Conservation (phyloP, 2,888 invertebrate species). For the Clistopyga incitator region DNA sequence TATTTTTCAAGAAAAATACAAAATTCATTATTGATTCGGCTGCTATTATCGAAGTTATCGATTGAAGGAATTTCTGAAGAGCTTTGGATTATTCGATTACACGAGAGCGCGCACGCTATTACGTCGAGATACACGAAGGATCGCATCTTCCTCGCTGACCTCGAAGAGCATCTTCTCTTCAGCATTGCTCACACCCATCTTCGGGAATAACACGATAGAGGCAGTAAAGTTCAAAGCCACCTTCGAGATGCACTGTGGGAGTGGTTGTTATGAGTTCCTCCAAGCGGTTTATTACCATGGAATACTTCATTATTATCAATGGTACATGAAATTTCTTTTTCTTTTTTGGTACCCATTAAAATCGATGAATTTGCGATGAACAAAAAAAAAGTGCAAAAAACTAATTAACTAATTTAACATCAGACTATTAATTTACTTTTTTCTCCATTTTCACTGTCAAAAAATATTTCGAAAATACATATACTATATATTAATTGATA, state of each 20-base stretch:
- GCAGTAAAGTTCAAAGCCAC: constrained; percentile 15
- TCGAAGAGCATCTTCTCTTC: constrained; percentile 17
- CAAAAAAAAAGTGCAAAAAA: too few species aligned
- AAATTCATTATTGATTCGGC: background rate
- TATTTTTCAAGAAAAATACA: too few species aligned
- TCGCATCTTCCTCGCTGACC: constrained; percentile 28
- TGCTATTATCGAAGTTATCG: background rate
- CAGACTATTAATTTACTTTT: too few species aligned
- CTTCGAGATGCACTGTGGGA: background rate
- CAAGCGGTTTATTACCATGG: background rate
- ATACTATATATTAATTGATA: too few species aligned
- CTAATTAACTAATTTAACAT: too few species aligned
- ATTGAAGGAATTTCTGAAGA: too few species aligned
- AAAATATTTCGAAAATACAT: too few species aligned
- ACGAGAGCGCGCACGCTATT: background rate
- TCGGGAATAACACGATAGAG: constrained; percentile 14
- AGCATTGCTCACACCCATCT: constrained; percentile 37
- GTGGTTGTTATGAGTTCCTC: background rate
- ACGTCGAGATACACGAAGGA: background rate
- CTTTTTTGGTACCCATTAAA: too few species aligned
- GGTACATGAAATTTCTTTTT: too few species aligned
- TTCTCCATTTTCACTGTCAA: too few species aligned
- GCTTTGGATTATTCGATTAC: background rate
- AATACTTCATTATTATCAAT: too few species aligned
- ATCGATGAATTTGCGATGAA: too few species aligned